Conservation (phyloP, 2,797 vertebrate genomes). For the Bufotes viridis region DNA sequence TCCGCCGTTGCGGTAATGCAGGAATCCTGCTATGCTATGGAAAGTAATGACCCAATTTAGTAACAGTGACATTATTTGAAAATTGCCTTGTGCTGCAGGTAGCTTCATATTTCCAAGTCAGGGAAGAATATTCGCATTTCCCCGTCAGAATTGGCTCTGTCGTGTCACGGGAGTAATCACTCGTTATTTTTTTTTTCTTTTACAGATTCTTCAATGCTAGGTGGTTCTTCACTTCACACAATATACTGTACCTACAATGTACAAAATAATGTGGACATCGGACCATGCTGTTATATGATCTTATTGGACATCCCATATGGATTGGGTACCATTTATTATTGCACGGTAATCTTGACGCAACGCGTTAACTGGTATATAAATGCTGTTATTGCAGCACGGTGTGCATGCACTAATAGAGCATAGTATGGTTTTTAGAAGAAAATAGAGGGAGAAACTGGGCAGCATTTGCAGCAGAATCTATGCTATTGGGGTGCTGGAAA, state of each 20-base stretch:
- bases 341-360: too few relatives aligned
- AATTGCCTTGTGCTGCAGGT: constrained; percentile 33
- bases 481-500: too few relatives aligned
- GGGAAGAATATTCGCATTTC: constrained; percentile 31
- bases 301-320: neutral
- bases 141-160: neutral
- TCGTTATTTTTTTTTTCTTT: neutral
- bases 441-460: too few relatives aligned
- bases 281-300: neutral
- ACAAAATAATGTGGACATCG: too few relatives aligned
- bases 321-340: too few relatives aligned
- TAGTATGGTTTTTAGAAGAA: too few relatives aligned
- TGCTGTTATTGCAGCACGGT: too few relatives aligned
- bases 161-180: constrained; percentile 2
- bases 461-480: too few relatives aligned
- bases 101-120: constrained; percentile 20
- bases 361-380: too few relatives aligned
- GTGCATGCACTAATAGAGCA: too few relatives aligned
- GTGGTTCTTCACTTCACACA: too few relatives aligned
- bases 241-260: neutral
- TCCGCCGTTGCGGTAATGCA: constrained; percentile 14
- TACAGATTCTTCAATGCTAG: neutral
- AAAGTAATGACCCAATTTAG: constrained; percentile 57
- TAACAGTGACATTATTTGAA: constrained; percentile 49
- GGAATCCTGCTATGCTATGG: constrained; percentile 38